Evolutionary conservation across 2,888 invertebrate species (phyloP), one percentile per base, ranked within the genome.

Genomic region (Malthinus flaveolus): DNA sequence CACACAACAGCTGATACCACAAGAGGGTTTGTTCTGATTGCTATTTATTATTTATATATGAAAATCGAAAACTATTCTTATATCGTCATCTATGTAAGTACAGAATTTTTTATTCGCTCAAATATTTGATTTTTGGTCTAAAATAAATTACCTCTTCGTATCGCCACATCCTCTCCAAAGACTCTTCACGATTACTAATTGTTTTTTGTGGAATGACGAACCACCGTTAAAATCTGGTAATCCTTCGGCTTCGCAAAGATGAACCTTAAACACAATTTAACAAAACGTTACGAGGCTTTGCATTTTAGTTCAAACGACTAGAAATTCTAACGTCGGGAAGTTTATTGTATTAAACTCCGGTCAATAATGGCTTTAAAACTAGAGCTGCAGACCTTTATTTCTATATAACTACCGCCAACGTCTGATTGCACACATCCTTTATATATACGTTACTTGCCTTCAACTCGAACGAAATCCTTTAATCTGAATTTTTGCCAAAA

Each of bases 161-260:
- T 79, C 79, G 45, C 75, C 76, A 62, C 78, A 78, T 46, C 89
- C 89, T 66, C 89, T 83, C 88, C 89, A 89, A 42, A 90, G 81
- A 39, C 89, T 89, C 75, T 89, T 87, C 62, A 90, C 89, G 75
- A 90, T 85, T 62, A 90, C 88, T 75, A 87, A 81, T 66, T 87
- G 89, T 69, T 87, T 87, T 77, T 87, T 88, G 71, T 85, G 84
- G 65, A 84, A 85, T 61, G 83, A 85, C 59, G 86, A 84, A 34
- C 82, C 81, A 45, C 87, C 87, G 78, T 84, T 87, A 82, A 79
- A 82, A 64, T 87, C 87, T 63, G 86, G 86, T 67, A 89, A 84
- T 1, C 88, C 89, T 73, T 89, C 89, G 46, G 89, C 88, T 78
- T 90, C 89, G 81, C 89, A 90, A 15, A 90, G 81, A 77, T 90